These are phyloP conservation scores for Crotalus tigris DNA, from an alignment of 2,113 vertebrate genomes.

Conservation along the genomic window DNA sequence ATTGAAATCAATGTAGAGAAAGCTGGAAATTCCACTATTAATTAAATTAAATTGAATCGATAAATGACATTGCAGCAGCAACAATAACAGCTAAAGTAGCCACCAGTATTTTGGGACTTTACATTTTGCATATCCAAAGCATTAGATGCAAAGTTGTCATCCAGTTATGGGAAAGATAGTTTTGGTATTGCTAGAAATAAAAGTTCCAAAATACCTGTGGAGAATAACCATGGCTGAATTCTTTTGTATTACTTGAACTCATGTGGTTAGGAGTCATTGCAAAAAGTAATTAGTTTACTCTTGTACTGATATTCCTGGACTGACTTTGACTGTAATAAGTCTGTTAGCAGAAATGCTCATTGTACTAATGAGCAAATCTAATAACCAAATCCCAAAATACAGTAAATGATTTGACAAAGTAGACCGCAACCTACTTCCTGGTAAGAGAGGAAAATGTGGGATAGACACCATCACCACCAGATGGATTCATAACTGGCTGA, in stretches of 20 bases:
- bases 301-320: neutral
- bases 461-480: neutral
- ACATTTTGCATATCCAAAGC: neutral
- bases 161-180: neutral
- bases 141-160: neutral
- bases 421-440: neutral
- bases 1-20: neutral
- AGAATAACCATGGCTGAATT: neutral
- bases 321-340: neutral
- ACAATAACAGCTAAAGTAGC: neutral
- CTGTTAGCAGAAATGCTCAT: neutral
- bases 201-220: neutral
- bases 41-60: neutral
- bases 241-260: neutral
- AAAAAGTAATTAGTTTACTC: neutral
- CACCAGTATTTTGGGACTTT: neutral
- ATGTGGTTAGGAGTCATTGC: neutral
- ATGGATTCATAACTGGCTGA: neutral
- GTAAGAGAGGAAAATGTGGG: neutral
- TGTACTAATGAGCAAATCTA: neutral
- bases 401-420: neutral
- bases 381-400: neutral
- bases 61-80: neutral
- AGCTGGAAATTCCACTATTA: neutral
- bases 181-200: neutral